These are phyloP conservation scores for Bombus affinis DNA, from an alignment of 1,140 invertebrate species.

Conservation along the genomic window DNA sequence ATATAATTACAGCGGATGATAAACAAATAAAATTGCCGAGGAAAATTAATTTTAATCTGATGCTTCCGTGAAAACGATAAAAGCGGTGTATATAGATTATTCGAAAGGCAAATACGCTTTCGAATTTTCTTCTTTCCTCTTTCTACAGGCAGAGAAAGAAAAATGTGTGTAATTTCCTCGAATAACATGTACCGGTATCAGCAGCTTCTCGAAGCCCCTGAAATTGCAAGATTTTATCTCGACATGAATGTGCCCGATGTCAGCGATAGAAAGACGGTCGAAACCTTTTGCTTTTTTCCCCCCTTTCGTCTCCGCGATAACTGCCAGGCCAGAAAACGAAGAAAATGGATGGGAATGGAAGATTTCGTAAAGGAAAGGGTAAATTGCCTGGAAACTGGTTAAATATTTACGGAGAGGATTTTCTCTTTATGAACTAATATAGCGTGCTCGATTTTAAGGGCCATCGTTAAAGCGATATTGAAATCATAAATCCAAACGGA, in stretches of 20 bases:
- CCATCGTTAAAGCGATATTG: slow-evolving; percentile 29
- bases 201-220: slow-evolving; percentile 4
- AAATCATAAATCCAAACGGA: slow-evolving; percentile 41
- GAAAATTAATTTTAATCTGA: no score
- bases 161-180: slow-evolving; percentile 16
- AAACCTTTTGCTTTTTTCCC: background rate
- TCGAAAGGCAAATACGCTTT: background rate
- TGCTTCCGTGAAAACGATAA: background rate
- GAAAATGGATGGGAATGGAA: background rate
- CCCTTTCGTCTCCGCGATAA: background rate
- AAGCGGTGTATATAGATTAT: no score
- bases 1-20: no score
- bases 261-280: background rate
- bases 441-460: slow-evolving; percentile 21
- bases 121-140: no score
- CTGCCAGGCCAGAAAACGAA: background rate
- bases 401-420: slow-evolving; percentile 65
- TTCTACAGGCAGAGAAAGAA: background rate
- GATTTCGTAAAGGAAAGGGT: slow-evolving; percentile 58
- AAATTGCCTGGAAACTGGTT: slow-evolving; percentile 73
- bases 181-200: slow-evolving; percentile 18
- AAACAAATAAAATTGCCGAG: no score
- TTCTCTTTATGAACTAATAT: slow-evolving; percentile 12
- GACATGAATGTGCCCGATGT: slow-evolving; percentile 5
- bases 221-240: slow-evolving; percentile 29